Evolutionary conservation across 1,140 invertebrate species (phyloP).

Genomic region (Philotrypesis tridentata): DNA sequence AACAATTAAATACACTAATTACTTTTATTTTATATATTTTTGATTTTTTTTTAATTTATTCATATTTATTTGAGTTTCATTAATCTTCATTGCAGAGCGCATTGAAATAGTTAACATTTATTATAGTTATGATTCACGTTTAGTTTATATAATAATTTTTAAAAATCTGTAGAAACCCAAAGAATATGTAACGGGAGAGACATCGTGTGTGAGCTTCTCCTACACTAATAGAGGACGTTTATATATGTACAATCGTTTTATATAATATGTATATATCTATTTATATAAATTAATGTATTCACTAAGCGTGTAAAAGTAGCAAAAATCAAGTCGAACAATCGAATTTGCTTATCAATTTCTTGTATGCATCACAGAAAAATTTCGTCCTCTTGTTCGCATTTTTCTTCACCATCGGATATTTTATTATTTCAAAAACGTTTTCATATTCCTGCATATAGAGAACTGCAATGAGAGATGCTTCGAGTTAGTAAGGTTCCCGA

Average conservation of each 20-base stretch:
- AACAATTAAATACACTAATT: slow-evolving; percentile 39
- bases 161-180: not conserved
- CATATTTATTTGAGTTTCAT: slow-evolving; percentile 13
- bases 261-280: no score
- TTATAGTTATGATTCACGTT: slow-evolving; percentile 19
- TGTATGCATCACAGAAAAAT: slow-evolving; percentile 31
- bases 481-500: no score
- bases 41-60: slow-evolving; percentile 13
- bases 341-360: slow-evolving; percentile 3
- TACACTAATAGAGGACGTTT: not conserved
- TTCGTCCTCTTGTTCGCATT: slow-evolving; percentile 22
- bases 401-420: not conserved
- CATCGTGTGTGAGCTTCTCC: not conserved
- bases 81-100: not conserved
- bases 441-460: not conserved
- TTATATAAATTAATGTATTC: not conserved
- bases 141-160: not conserved
- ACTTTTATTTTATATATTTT: slow-evolving; percentile 16
- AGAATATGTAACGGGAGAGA: not conserved
- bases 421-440: not conserved
- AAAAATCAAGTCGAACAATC: slow-evolving; percentile 23
- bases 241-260: slow-evolving; percentile 22
- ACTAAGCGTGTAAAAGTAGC: slow-evolving; percentile 35
- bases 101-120: slow-evolving; percentile 38
- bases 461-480: no score